Conservation (phyloP, 2,888 invertebrate genomes). For the Acleris cristana region DNA sequence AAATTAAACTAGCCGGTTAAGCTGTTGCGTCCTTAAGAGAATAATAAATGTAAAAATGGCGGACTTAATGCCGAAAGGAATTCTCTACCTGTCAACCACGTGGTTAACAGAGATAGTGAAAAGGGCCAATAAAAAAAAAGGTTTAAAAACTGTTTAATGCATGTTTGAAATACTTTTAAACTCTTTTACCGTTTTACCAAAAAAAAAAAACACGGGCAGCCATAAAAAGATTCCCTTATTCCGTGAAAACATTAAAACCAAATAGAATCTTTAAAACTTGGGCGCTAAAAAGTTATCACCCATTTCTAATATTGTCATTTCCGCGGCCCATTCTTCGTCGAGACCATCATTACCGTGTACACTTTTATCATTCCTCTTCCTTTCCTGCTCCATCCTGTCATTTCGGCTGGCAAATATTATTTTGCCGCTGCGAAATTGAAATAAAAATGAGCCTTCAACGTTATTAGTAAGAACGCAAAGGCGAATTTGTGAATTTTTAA, state of each 20-base stretch:
- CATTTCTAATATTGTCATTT: conserved; percentile 37
- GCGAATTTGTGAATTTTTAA: conserved; percentile 5
- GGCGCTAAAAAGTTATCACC: conserved; percentile 34
- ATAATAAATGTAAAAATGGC: no score
- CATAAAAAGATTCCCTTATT: conserved; percentile 24
- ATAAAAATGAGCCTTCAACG: conserved; percentile 1
- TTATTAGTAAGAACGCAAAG: conserved; percentile 3
- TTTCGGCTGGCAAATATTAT: conserved; percentile 24
- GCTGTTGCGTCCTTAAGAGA: no score
- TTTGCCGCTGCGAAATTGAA: conserved; percentile 13
- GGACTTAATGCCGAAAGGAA: no score
- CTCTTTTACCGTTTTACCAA: conserved; percentile 5
- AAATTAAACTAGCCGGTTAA: no score
- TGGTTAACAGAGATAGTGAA: no score
- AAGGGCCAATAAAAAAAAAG: no score
- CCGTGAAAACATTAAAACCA: conserved; percentile 15
- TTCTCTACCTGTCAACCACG: no score
- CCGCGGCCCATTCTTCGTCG: conserved; percentile 27
- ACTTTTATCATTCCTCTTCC: conserved; percentile 33
- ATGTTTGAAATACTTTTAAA: background rate
- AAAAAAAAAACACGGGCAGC: conserved; percentile 7
- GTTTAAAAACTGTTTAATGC: no score
- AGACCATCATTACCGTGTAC: conserved; percentile 36
- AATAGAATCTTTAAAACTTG: conserved; percentile 31
- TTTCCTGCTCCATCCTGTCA: conserved; percentile 15